Percentiles rank a stretch among this genome's conserved stretches.
Evolutionary conservation across 2,113 vertebrate species (phyloP).

Genomic region (Reinhardtius hippoglossoides): DNA sequence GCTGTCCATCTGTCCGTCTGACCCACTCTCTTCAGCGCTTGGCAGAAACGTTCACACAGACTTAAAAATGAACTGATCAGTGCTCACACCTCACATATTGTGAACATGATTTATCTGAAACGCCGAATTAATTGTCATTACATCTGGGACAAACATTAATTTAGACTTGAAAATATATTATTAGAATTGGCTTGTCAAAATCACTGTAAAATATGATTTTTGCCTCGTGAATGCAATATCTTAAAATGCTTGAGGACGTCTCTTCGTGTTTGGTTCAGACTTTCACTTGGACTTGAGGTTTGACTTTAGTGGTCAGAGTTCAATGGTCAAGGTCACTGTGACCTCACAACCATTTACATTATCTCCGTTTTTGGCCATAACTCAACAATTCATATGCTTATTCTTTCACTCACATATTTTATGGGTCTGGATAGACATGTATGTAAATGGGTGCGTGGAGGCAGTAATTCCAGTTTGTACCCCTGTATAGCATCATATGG

Average conservation of each 20-base stretch:
- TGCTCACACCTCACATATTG: background rate
- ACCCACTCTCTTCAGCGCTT: background rate
- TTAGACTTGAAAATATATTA: background rate
- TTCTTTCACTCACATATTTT: background rate
- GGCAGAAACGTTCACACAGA: background rate
- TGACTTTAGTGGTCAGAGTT: background rate
- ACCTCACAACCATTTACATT: background rate
- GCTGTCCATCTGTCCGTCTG: background rate
- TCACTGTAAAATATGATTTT: background rate
- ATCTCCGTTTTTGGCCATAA: background rate
- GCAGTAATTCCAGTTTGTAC: background rate
- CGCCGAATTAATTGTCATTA: background rate
- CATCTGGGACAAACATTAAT: background rate
- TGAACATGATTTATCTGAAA: background rate
- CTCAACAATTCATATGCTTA: background rate
- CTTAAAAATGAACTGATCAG: background rate
- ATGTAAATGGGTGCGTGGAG: background rate
- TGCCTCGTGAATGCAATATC: background rate
- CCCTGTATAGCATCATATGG: background rate
- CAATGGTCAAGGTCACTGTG: background rate
- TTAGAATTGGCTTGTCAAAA: background rate
- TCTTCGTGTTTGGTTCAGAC: background rate
- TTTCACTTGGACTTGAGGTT: background rate
- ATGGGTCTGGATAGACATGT: background rate
- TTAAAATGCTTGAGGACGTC: background rate